Base-by-base conservation (phyloP, 2,797 vertebrate species). In the Gambusia yucatana region DNA sequence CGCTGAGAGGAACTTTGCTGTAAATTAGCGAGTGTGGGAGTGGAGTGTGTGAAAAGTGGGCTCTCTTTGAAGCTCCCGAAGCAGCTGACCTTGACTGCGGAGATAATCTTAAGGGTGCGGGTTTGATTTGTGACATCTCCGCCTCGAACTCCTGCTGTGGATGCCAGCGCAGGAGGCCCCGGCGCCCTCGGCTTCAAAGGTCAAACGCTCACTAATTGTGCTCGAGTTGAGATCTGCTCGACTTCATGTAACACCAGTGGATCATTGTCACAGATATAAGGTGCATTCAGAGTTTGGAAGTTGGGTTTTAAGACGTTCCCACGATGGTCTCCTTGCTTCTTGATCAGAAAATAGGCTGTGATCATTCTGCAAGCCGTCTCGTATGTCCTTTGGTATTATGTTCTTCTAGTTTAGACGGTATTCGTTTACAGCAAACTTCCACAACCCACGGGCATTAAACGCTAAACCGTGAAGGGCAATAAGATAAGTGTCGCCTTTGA, bases 361-460 rank as follows among this genome's bases (percentile, higher is more conserved):
- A 78, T 90, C 80, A 83, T 86, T 92, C 89, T 69, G 77, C 79
- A 87, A n/a, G 47, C 25, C 8, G 72, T 80, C 89, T 94, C 91
- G 80, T 76, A 82, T 93, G 73, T 93, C 91, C 73, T 77, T 84
- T 82, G 81, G 87, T 81, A 47, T 90, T 84, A 87, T 88, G 86
- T 84, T 77, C 61, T 70, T 55, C 63, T 46, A 73, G 77, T 84
- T 90, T 87, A 84, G 80, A 59, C 74, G 84, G 89, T 93, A 77
- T 93, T 88, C 17, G 77, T 90, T 94, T 94, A 71, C 80, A 71
- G 75, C 88, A 85, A 87, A 92, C 92, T 90, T 93, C 88, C 92
- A 92, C 70, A 82, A 83, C 92, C 90, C 81, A 80, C 28, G 41
- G 93, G 75, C 73, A 13, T 84, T 78, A 48, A 81, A 79, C 16